Percentiles rank a stretch among this genome's conserved stretches.
phyloP scores from a whole-genome alignment of 2,888 invertebrate species.

The Norana najaformis region DNA sequence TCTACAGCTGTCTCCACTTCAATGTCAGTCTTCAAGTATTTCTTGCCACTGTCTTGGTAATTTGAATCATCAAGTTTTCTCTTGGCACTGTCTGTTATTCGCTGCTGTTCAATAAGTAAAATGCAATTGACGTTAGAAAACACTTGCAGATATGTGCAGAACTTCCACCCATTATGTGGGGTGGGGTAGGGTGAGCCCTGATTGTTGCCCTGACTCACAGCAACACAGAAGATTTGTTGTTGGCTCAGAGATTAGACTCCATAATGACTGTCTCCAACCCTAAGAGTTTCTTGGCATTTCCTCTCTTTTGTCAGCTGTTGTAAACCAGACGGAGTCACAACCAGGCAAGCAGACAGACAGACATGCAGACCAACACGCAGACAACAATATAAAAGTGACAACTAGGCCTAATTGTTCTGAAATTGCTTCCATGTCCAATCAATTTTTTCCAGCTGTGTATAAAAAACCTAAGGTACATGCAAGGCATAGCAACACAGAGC shows the following conservation, averaged over 20 bases:
- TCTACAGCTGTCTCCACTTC: constrained; percentile 8
- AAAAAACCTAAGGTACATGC: background rate
- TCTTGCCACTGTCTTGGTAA: constrained; percentile 2
- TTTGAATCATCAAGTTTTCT: background rate
- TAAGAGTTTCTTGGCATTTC: background rate
- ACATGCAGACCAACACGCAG: background rate
- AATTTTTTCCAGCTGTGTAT: background rate
- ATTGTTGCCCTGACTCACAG: no score
- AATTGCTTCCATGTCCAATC: background rate
- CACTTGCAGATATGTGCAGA: background rate
- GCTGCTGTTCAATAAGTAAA: background rate
- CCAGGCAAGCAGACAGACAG: background rate
- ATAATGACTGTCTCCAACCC: no score
- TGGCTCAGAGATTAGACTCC: background rate
- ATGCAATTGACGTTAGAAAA: background rate
- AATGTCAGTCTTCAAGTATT: background rate
- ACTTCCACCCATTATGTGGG: background rate
- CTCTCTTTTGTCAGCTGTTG: background rate
- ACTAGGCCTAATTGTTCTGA: background rate
- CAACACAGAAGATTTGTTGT: background rate
- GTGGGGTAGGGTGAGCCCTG: background rate
- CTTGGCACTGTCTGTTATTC: constrained; percentile 15
- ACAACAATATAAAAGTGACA: background rate
- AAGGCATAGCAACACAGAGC: background rate
- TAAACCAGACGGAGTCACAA: constrained; percentile 13